Base-by-base conservation (phyloP, 2,113 vertebrate genomes). In the Acanthochromis polyacanthus region DNA sequence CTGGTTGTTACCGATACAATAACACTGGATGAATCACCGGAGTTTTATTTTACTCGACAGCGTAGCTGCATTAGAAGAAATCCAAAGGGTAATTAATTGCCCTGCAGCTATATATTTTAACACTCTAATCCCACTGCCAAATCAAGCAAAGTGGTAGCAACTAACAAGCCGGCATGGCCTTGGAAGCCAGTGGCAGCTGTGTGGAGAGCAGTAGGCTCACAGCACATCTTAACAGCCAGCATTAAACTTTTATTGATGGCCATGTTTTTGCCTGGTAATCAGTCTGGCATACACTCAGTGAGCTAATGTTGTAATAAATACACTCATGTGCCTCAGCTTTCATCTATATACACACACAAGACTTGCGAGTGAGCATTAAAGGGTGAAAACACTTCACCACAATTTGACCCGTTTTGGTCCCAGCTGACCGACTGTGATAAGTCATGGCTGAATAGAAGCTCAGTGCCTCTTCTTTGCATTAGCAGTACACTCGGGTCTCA, bases 1-100 rank as follows among this genome's bases (percentile, higher is more conserved):
- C 75, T 66, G 53, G 71, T 77, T 88, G 79, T 84, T 82, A 84
- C 82, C 5, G 63, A 89, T 83, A 82, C 79, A 89, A 89, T 83
- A 88, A 87, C 86, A 85, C 58, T 30, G 28, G 57, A 85, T 87
- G 63, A 84, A 88, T 84, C 71, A 85, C 45, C 32, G 0, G 4
- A 36, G 60, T 64, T 84, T 89, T 75, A 71, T 80, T 84, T 78
- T 69, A 69, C 55, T 83, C 22, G 10, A 72, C 65, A 72, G 51
- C 69, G 30, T 32, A 63, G 63, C 38, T 46, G 63, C 59, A 61
- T 19, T 40, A 70, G 61, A 23, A 50, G 61, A 86, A 86, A 66
- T 75, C 58, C 1, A 8, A 78, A 19, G 53, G 73, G 59, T 67
- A 76, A 86, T 82, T 83, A 56, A 82, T 83, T 83, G 67, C 23